Evolutionary conservation across 2,888 invertebrate species (phyloP).

Genomic region (Drosophila pseudotakahashii): DNA sequence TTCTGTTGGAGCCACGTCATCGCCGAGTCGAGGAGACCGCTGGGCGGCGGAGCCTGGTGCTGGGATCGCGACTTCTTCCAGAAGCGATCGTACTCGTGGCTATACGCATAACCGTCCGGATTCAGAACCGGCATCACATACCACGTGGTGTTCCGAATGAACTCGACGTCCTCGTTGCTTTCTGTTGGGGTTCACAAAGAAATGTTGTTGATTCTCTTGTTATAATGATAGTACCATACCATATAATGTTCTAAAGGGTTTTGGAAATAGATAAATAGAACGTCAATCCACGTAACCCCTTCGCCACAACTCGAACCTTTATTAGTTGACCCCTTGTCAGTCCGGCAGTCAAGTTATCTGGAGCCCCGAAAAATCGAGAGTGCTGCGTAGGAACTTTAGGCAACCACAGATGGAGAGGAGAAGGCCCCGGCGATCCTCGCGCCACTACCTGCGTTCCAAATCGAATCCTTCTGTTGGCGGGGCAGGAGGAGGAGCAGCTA

Average conservation of each 20-base stretch:
- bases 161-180: conserved; percentile 70
- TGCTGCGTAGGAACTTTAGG: background rate
- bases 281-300: background rate
- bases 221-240: too few relatives aligned
- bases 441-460: background rate
- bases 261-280: too few relatives aligned
- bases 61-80: conserved; percentile 92
- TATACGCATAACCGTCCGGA: conserved; percentile 92
- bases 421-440: conserved; percentile 5
- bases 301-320: background rate
- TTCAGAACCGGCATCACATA: conserved; percentile 91
- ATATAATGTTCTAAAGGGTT: too few relatives aligned
- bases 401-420: background rate
- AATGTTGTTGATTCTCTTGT: too few relatives aligned
- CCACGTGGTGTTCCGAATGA: conserved; percentile 85
- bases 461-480: background rate
- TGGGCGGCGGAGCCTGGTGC: conserved; percentile 76
- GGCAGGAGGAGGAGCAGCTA: background rate
- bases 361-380: background rate
- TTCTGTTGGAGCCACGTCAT: conserved; percentile 83
- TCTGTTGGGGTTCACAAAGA: conserved; percentile 46
- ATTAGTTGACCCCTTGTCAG: conserved; percentile 1
- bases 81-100: conserved; percentile 89
- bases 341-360: background rate
- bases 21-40: conserved; percentile 81